A percentile compares a stretch with the other conserved stretches of the same genome.
Conservation (phyloP, 2,797 vertebrate species). For the Pelodytes ibericus region DNA sequence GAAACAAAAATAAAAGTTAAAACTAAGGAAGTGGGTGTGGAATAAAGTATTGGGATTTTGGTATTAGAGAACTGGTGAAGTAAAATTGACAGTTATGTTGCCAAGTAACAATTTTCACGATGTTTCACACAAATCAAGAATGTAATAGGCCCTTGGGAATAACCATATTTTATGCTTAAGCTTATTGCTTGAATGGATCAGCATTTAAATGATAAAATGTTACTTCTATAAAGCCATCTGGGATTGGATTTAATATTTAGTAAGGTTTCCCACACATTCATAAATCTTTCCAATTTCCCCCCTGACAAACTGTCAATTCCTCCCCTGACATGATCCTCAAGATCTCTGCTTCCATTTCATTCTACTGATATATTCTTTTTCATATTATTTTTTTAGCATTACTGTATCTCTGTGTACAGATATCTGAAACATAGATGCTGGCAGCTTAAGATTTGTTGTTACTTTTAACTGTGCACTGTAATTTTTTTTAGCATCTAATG, state of each 20-base stretch:
- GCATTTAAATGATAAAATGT: conserved; percentile 1
- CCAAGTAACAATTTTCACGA: background rate
- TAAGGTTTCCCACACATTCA: background rate
- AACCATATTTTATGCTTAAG: background rate
- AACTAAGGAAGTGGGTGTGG: background rate
- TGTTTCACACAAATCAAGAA: background rate
- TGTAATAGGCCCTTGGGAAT: background rate
- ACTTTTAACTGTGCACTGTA: no score
- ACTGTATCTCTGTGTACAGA: background rate
- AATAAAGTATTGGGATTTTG: background rate
- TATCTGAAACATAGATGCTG: background rate
- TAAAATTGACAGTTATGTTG: background rate
- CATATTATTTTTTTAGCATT: background rate
- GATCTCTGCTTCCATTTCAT: conserved; percentile 7
- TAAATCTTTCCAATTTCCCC: conserved; percentile 9
- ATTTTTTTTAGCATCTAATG: no score
- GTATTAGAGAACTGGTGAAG: background rate
- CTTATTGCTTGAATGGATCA: conserved; percentile 5
- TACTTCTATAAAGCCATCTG: background rate
- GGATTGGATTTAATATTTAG: conserved; percentile 9
- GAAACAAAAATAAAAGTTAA: background rate
- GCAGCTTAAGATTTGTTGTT: no score
- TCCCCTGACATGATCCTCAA: conserved; percentile 1
- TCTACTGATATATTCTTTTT: background rate
- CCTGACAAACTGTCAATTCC: conserved; percentile 7